Percentiles rank a stretch among this genome's conserved stretches.
These are phyloP conservation scores for Ips typographus DNA, from an alignment of 1,140 invertebrate genomes.

Conservation along the genomic window DNA sequence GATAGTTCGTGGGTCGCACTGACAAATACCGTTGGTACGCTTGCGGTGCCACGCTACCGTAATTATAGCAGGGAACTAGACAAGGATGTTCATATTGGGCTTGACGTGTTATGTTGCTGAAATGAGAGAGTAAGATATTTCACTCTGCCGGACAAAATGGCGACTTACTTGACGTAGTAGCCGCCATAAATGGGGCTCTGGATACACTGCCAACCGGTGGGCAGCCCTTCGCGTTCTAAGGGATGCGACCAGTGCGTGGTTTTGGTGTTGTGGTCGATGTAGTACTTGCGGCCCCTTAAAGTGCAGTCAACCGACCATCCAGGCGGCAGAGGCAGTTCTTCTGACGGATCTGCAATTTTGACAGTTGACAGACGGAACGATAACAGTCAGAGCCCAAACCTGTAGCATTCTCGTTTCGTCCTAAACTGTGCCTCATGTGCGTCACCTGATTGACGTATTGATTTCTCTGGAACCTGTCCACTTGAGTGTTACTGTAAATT, in stretches of 20 bases:
- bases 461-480: conserved; percentile 42
- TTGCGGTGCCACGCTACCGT: conserved; percentile 66
- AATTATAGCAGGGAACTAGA: conserved; percentile 71
- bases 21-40: conserved; percentile 56
- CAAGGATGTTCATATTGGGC: conserved; percentile 96
- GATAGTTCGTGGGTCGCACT: conserved; percentile 61
- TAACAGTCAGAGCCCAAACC: conserved; percentile 42
- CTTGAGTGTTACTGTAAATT: conserved; percentile 51
- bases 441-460: conserved; percentile 46
- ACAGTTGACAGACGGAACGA: no score
- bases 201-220: conserved; percentile 93
- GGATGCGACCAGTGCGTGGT: conserved; percentile 99
- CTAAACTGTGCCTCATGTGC: conserved; percentile 56
- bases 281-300: conserved; percentile 90
- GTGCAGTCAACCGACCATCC: conserved; percentile 98
- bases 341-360: conserved; percentile 50
- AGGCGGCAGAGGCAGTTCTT: conserved; percentile 85
- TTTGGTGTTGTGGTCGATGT: conserved; percentile 98
- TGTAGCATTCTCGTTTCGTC: conserved; percentile 55
- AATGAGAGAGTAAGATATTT: background rate
- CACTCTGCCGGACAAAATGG: background rate
- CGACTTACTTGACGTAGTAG: conserved; percentile 92
- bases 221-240: conserved; percentile 86
- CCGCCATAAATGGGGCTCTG: conserved; percentile 92
- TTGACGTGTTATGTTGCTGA: conserved; percentile 86